Evolutionary conservation across 2,113 vertebrate genomes (phyloP), one percentile per base, ranked within the genome.

Genomic region (Nipponia nippon): DNA sequence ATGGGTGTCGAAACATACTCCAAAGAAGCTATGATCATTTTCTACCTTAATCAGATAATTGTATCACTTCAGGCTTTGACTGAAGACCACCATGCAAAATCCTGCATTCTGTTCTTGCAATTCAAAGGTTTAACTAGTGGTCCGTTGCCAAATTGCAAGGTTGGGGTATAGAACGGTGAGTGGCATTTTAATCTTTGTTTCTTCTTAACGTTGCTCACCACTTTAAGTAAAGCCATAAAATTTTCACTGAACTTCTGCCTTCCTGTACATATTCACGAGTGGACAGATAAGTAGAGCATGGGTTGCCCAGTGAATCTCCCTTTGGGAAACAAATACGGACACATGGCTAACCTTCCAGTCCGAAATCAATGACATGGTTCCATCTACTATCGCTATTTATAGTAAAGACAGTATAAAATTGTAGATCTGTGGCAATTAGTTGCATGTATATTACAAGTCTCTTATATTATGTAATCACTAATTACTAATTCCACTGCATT

Each of bases 351-450:
- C 58, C 32, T 87, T 63, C 42, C 30, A 55, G n/a, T 18, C 23
- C 25, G 40, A 42, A 49, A 42, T 58, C 30, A 27, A 1, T 38
- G 36, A 19, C 47, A 22, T 22, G 7, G 16, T 76, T 63, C 61
- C 22, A 26, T 19, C 13, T 61, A 27, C 20, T 26, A 30, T 16
- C 0, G 0, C 56, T 38, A 1, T 29, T 77, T 63, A 34, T 26
- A 80, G 16, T 42, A 78, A 53, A 70, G 47, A 30, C 27, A 29
- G 23, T 27, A 27, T 38, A 32, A 87, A 93, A 76, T 2, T 53
- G 29, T 36, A 66, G 66, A 30, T 27, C 47, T 36, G 11, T 76
- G 56, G 32, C 36, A 59, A 44, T 36, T 21, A 80, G 21, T 78
- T 77, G 19, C 50, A 63, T 16, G 27, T 34, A 19, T 42, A 14